Evolutionary conservation across 2,113 vertebrate genomes (phyloP), one percentile per base, ranked within the genome.

Genomic region (Alosa alosa): DNA sequence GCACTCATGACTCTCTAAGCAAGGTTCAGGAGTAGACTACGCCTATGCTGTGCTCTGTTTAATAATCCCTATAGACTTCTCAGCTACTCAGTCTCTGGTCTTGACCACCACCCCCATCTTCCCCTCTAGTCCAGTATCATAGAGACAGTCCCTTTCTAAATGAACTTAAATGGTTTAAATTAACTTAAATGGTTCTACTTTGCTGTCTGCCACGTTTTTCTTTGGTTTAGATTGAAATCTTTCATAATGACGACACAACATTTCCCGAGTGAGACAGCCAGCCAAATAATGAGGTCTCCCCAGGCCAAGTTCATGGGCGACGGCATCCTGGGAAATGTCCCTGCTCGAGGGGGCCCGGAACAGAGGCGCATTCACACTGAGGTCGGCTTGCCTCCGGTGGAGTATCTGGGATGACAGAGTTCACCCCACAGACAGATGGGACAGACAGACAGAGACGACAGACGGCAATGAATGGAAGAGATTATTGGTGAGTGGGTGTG

Each of bases 381-480:
- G 9, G 31, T 31, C 31, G 36, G 4, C 4, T 78, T 78, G 10
- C 72, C 13, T 78, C 72, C 39, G 72, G 72, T 17, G 72, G 2
- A 31, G 31, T 31, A 3, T 39, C 72, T 78, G 31, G 31, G 13
- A 78, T 11, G 64, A 72, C 64, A 72, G 72, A 36, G 72, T 39
- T 75, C 25, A 31, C 6, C 64, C n/a, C 3, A 10, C n/a, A 5
- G 72, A 36, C 72, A 39, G 36, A 17, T 10, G 64, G 9, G 64
- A 72, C 60, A 72, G 64, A 72, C 64, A 25, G 60, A 9, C 60
- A 64, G 60, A n/a, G n/a, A n/a, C n/a, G n/a, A n/a, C n/a, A 78
- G 36, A 13, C 72, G 9, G 39, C 31, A 78, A 18, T 17, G 39
- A 78, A 39, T 60, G 15, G 36, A 31, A 78, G 36, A 78, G 31